Base-by-base conservation (phyloP, 53 echinoderm and acorn worm species). In the Echinarachnius parma region DNA sequence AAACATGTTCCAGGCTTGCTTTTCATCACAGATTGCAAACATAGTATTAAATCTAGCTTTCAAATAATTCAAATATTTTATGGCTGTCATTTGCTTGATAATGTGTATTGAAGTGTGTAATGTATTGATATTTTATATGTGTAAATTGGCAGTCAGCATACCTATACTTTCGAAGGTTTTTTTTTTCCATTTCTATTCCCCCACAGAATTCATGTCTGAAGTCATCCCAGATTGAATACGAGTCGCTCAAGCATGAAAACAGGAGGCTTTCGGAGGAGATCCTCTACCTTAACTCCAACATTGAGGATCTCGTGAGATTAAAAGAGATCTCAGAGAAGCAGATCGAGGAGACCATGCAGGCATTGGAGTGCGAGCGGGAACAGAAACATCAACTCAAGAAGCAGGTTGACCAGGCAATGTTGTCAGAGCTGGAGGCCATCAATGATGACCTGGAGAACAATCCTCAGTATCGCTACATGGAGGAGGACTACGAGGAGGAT, bases 301-400 rank as follows among this genome's bases (percentile, higher is more conserved):
- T 94, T 53, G 94, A 94, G 62, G 94, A 94, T 70, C 76, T 90
- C 50, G 61, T 84, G 28, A 72, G 89, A 48, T 76, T 94, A 2
- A 66, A 83, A 35, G 94, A 94, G 81, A 94, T 94, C 65, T 86
- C 94, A 5, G 94, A 94, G 81, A 94, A 94, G 64, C 94, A 94
- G 75, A 89, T 89, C 1, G 94, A 94, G 76, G 94, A 94, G 72
- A 89, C 94, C 9, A 78, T 94, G 48, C 89, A 86, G 54, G 94
- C 89, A 13, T 71, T 94, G 72, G 94, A 94, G 70, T 79, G 81
- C 47, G 94, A 94, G 63, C 59, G 94, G 42, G 89, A 94, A 20
- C 94, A 94, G 89, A 94, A 94, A 64, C 94, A 94, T 74, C 85
- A 89, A 52, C 79, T 94, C 74, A 94, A 94, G 80, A 94, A 94